phyloP scores from a whole-genome alignment of 1,140 invertebrate genomes.

The Notospermus geniculatus region DNA sequence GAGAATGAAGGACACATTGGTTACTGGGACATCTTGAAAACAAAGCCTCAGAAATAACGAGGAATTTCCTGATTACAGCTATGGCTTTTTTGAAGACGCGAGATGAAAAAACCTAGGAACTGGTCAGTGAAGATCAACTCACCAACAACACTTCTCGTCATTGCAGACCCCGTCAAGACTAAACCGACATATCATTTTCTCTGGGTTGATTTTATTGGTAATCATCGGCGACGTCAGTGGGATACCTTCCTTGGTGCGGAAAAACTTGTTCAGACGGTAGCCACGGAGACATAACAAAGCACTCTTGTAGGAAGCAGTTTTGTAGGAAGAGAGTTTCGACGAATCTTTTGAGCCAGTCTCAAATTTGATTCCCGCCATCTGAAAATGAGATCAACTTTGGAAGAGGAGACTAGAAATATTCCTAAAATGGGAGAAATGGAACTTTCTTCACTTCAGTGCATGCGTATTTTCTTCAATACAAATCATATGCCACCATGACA shows the following conservation, averaged over 20 bases:
- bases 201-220: slow-evolving; percentile 38
- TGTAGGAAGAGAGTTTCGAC: neutral
- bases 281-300: slow-evolving; percentile 9
- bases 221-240: slow-evolving; percentile 28
- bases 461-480: too few species aligned
- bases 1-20: neutral
- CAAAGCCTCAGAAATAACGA: too few species aligned
- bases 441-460: too few species aligned
- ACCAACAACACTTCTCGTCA: slow-evolving; percentile 44
- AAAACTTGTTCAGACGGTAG: slow-evolving; percentile 37
- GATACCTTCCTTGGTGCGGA: slow-evolving; percentile 35
- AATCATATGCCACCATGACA: too few species aligned
- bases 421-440: too few species aligned
- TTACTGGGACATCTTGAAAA: too few species aligned
- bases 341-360: neutral
- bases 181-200: slow-evolving; percentile 37
- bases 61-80: too few species aligned
- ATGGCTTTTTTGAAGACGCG: too few species aligned
- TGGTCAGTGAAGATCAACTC: slow-evolving; percentile 15
- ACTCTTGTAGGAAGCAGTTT: slow-evolving; percentile 6
- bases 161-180: slow-evolving; percentile 44
- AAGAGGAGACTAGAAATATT: too few species aligned
- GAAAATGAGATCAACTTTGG: too few species aligned
- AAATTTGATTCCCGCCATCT: neutral
- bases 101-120: too few species aligned